Evolutionary conservation across 2,113 vertebrate genomes (phyloP).

Genomic region (Seriola quinqueradiata): DNA sequence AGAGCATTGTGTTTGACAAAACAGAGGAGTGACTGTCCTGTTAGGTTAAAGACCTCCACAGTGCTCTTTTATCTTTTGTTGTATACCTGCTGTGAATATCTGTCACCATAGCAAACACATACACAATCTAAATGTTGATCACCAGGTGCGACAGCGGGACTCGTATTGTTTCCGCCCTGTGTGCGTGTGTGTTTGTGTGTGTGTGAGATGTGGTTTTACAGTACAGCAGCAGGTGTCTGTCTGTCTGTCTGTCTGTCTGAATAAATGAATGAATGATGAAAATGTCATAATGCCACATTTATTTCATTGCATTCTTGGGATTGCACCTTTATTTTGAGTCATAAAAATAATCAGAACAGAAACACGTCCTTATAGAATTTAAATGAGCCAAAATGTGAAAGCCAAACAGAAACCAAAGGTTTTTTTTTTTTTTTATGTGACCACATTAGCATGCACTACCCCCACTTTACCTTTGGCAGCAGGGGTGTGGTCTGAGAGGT

Average conservation of each 20-base stretch:
- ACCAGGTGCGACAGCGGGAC: too few relatives aligned
- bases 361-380: constrained; percentile 8
- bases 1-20: constrained; percentile 52
- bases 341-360: constrained; percentile 2
- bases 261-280: neutral
- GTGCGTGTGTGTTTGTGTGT: too few relatives aligned
- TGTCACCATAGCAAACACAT: neutral
- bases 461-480: constrained; percentile 85
- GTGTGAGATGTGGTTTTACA: too few relatives aligned
- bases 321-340: neutral
- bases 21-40: constrained; percentile 50
- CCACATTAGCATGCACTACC: constrained; percentile 12
- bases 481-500: constrained; percentile 80
- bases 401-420: neutral
- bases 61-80: constrained; percentile 29
- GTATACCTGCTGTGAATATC: constrained; percentile 16
- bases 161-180: too few relatives aligned
- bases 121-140: neutral
- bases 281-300: neutral
- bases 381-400: constrained; percentile 16
- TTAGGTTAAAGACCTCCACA: constrained; percentile 55
- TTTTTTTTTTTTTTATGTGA: constrained; percentile 4
- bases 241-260: too few relatives aligned
- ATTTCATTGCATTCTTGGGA: neutral
- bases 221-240: too few relatives aligned